Evolutionary conservation across 2,113 vertebrate genomes (phyloP).

Genomic region (Clarias gariepinus): DNA sequence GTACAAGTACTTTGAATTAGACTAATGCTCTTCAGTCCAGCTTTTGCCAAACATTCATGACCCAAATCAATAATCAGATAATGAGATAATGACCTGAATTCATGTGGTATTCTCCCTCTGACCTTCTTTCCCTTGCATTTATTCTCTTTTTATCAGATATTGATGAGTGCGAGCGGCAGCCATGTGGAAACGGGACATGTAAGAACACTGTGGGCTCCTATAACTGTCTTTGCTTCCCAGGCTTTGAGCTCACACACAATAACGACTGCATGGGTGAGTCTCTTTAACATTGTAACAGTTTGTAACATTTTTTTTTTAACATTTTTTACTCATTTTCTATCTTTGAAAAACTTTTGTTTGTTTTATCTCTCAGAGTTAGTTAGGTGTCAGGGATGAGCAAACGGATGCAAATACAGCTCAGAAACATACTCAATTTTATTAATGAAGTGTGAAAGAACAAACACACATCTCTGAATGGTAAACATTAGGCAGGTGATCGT

Average conservation of each 20-base stretch:
- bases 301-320: background rate
- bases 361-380: background rate
- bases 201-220: conserved; percentile 93
- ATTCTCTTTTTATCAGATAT: conserved; percentile 74
- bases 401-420: no score
- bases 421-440: no score
- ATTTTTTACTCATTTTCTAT: no score
- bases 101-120: background rate
- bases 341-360: background rate
- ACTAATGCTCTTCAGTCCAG: background rate
- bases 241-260: conserved; percentile 86
- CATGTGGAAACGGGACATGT: conserved; percentile 89
- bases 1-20: background rate
- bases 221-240: conserved; percentile 91
- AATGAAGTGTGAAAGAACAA: no score
- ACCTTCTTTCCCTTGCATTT: conserved; percentile 8
- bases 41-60: background rate
- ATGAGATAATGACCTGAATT: conserved; percentile 1
- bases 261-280: conserved; percentile 88
- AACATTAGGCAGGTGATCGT: no score
- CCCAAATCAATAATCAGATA: background rate
- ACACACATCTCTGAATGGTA: no score
- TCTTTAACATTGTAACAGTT: background rate
- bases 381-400: background rate
- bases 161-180: conserved; percentile 88